A percentile compares a stretch with the other conserved stretches of the same genome.
Evolutionary conservation across 1,140 invertebrate species (phyloP).

Genomic region (Cherax quadricarinatus): DNA sequence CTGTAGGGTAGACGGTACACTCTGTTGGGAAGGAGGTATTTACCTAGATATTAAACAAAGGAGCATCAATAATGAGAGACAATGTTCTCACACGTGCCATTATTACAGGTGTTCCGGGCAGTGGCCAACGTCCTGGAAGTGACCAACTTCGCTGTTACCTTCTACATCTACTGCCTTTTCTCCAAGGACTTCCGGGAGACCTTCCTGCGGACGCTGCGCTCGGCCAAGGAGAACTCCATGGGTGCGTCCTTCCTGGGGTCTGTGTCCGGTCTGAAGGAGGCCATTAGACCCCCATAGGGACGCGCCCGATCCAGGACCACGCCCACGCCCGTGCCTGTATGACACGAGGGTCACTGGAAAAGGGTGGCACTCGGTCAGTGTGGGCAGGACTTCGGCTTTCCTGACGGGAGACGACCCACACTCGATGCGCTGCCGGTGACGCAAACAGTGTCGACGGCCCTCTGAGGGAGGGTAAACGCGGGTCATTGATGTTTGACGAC

Average conservation of each 20-base stretch:
- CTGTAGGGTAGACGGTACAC: too few species aligned
- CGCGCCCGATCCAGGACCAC: slow-evolving; percentile 61
- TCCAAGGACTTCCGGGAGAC: slow-evolving; percentile 86
- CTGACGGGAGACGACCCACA: too few species aligned
- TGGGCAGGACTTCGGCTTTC: not conserved
- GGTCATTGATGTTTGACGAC: not conserved
- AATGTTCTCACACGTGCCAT: too few species aligned
- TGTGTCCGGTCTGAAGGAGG: slow-evolving; percentile 69
- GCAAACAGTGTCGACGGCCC: too few species aligned
- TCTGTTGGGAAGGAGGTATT: too few species aligned
- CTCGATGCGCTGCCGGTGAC: not conserved
- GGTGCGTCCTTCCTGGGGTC: slow-evolving; percentile 69
- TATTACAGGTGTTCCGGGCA: slow-evolving; percentile 83
- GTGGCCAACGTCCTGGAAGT: slow-evolving; percentile 85
- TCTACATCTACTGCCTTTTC: slow-evolving; percentile 88
- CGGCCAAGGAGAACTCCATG: slow-evolving; percentile 62
- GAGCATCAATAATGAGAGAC: too few species aligned
- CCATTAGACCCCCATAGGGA: slow-evolving; percentile 72
- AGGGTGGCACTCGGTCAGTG: too few species aligned
- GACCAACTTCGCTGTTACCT: slow-evolving; percentile 86
- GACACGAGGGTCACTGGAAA: slow-evolving; percentile 6
- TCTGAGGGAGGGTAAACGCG: not conserved
- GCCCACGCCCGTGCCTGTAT: slow-evolving; percentile 43
- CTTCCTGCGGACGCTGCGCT: slow-evolving; percentile 78
- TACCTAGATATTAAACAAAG: too few species aligned